These are phyloP conservation scores for Eugnorisma glareosa DNA, from an alignment of 2,888 invertebrate genomes.

Conservation along the genomic window DNA sequence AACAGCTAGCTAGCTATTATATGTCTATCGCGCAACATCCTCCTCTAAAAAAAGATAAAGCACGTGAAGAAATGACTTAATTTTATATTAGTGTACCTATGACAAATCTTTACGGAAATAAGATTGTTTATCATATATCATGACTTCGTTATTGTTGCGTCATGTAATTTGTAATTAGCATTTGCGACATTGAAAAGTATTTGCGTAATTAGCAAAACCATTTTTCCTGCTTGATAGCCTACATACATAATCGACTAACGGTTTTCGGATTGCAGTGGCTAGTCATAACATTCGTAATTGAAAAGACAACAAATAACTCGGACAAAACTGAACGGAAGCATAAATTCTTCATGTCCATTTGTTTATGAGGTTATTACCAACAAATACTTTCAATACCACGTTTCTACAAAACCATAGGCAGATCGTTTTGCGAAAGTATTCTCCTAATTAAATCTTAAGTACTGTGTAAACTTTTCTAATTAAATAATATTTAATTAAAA, in stretches of 20 bases:
- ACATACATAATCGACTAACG: neutral
- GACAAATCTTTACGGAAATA: conserved; percentile 11
- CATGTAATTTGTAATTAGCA: conserved; percentile 3
- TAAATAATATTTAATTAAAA: neutral
- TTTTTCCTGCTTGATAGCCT: neutral
- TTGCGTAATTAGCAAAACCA: conserved; percentile 3
- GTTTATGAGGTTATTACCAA: conserved; percentile 8
- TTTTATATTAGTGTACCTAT: neutral
- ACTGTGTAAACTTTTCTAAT: neutral
- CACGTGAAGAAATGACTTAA: neutral
- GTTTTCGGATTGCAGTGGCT: conserved; percentile 13
- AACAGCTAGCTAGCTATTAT: no score
- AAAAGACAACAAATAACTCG: conserved; percentile 24
- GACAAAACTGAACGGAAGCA: conserved; percentile 16
- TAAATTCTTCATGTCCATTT: conserved; percentile 10
- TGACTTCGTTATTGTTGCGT: neutral
- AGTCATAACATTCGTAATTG: conserved; percentile 35
- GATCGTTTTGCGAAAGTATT: neutral
- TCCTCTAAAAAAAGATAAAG: neutral
- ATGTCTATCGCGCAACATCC: neutral
- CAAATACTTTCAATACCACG: conserved; percentile 24
- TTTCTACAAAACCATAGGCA: neutral
- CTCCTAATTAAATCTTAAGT: neutral
- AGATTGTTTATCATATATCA: conserved; percentile 15
- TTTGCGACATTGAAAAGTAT: conserved; percentile 6